Base-by-base conservation (phyloP, 1,140 invertebrate genomes). In the Drosophila pallidifrons region DNA sequence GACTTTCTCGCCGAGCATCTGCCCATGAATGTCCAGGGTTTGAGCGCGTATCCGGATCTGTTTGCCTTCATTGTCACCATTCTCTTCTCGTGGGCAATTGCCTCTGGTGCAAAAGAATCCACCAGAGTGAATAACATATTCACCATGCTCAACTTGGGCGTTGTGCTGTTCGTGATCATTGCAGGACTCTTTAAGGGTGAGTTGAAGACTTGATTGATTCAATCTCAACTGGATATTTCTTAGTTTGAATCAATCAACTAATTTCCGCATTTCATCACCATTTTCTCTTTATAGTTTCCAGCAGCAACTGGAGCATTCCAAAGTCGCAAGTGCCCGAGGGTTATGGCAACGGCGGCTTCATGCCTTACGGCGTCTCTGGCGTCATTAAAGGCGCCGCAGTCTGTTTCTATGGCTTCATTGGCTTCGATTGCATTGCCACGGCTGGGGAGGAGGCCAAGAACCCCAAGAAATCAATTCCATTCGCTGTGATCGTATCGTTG, bases 331-430 rank as follows among this genome's bases (percentile, higher is more conserved):
- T 95, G 0, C 94, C 94, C 0, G 89, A 91, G 91, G 86, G 93
- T 35, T 94, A 93, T 72, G 96, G 96, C 6, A 85, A 82, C 2
- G 97, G 97, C 3, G 97, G 97, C 4, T 98, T 98, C 91, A 94
- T 95, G 7, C 97, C 97, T 0, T 98, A 95, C 91, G 97, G 97
- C 0, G 89, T 98, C 10, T 93, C 94, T 2, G 97, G 97, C 5
- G 95, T 97, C 13, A 95, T 97, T 58, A 94, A 94, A 46, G 97
- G 97, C 1, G 97, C 97, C 5, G 97, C 97, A 0, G 96, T 96
- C 7, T 98, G 97, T 92, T 98, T 98, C 91, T 98, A 97, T 91
- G 97, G 96, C 7, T 98, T 98, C 79, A 97, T 98, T 75, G 97
- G 97, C 63, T 98, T 98, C 86, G 97, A 98, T 93, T 96, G 96